Base-by-base conservation (phyloP, 2,888 invertebrate species). In the Ennomos fuscantarius region DNA sequence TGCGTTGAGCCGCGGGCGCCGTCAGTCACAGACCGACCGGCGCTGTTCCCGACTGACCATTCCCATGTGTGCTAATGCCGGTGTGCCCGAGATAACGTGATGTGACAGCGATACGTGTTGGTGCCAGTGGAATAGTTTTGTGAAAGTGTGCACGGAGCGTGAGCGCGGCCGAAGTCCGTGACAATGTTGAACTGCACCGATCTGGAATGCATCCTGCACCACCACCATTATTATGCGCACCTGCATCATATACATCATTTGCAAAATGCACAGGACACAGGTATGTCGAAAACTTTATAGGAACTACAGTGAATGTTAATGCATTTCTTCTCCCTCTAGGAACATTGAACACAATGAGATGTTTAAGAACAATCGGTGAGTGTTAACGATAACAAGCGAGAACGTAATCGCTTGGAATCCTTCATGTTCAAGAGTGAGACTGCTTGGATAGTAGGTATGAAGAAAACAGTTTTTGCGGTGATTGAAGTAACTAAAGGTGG, bases 121-220 rank as follows among this genome's bases (percentile, higher is more conserved):
- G 87, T 87, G 87, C 78, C 79, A 84, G 89, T 91, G 91, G 84
- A 87, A 89, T 90, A 88, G 87, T 87, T 87, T 89, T 90, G 92
- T 92, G 91, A 91, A 89, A 91, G 92, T 92, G 91, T 87, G 87
- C 85, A 86, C 72, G 74, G 79, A 84, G 84, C 86, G 87, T 84
- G 85, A 84, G 89, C 83, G 83, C 81, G 76, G 75, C 83, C 81
- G 82, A 78, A 83, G 84, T 80, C 78, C 76, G 86, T 83, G 82
- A 93, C 85, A 83, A 95, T 95, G 95, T 93, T 95, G 89, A 95
- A 95, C 89, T 95, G 95, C 89, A 95, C 95, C 70, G 95, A 95
- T 93, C 93, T 95, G 91, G 95, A 95, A 92, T 95, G 95, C 92
- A 95, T 95, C 83, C 89, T 95, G 81, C 95, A 95, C 87, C 95